Percentiles rank a stretch among this genome's conserved stretches.
phyloP scores from a whole-genome alignment of 1,140 invertebrate species.

The Brachionus rubens region DNA sequence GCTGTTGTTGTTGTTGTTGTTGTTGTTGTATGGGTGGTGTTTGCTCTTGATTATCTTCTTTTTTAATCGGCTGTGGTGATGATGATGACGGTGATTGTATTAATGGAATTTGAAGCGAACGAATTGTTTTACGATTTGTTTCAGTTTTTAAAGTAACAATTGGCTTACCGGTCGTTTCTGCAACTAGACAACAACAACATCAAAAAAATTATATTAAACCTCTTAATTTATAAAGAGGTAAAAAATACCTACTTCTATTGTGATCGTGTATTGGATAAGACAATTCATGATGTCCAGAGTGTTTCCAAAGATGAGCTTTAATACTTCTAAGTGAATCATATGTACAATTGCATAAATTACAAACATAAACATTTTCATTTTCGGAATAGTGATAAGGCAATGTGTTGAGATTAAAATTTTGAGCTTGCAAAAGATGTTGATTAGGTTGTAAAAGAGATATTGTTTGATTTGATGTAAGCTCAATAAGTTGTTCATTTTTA shows the following conservation, averaged over 20 bases:
- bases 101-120: slow-evolving; percentile 52
- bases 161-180: slow-evolving; percentile 8
- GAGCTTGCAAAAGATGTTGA: background rate
- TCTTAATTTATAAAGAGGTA: background rate
- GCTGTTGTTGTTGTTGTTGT: background rate
- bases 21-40: slow-evolving; percentile 47
- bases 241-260: background rate
- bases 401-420: background rate
- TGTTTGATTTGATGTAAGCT: background rate
- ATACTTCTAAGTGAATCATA: slow-evolving; percentile 59
- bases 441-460: background rate
- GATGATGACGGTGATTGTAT: slow-evolving; percentile 49
- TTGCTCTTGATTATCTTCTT: no score
- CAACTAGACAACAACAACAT: background rate
- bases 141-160: background rate
- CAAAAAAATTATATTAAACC: background rate
- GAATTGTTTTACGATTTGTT: slow-evolving; percentile 48
- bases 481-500: slow-evolving; percentile 5
- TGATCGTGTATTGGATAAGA: slow-evolving; percentile 54
- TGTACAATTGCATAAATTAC: slow-evolving; percentile 57
- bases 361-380: slow-evolving; percentile 51
- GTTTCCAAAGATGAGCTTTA: slow-evolving; percentile 61
- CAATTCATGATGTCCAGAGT: slow-evolving; percentile 57
- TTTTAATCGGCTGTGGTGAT: no score
- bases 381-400: slow-evolving; percentile 52